phyloP scores from a whole-genome alignment of 2,113 vertebrate genomes.

The Symphodus melops region DNA sequence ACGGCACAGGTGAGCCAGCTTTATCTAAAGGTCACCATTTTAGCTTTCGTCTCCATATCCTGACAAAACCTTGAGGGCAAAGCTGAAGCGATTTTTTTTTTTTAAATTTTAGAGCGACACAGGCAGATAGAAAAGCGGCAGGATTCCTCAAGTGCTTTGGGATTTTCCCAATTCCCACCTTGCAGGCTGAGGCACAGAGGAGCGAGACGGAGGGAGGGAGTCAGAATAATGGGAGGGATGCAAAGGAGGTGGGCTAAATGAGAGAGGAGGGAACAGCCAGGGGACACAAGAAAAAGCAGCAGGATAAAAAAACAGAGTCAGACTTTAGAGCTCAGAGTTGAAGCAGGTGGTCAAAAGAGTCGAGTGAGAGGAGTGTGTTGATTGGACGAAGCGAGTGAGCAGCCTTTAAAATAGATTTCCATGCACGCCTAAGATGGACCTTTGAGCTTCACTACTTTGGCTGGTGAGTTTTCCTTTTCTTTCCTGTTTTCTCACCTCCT shows the following conservation, averaged over 20 bases:
- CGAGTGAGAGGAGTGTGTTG: conserved; percentile 15
- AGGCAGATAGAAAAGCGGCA: conserved; percentile 47
- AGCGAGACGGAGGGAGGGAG: conserved; percentile 4
- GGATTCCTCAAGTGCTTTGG: conserved; percentile 64
- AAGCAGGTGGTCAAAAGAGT: conserved; percentile 62
- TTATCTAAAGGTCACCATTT: conserved; percentile 6
- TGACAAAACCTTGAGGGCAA: background rate
- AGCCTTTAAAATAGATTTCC: conserved; percentile 30
- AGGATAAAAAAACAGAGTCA: conserved; percentile 48
- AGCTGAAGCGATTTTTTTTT: background rate
- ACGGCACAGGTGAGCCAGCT: conserved; percentile 29
- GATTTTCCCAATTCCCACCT: conserved; percentile 67
- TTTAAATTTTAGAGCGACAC: background rate
- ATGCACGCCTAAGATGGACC: conserved; percentile 9
- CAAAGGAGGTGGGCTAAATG: conserved; percentile 50
- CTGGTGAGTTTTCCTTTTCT: conserved; percentile 47
- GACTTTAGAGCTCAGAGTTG: conserved; percentile 38
- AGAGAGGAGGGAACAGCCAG: conserved; percentile 41
- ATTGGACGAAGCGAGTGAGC: conserved; percentile 29
- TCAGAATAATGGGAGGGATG: conserved; percentile 48
- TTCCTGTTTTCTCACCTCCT: background rate
- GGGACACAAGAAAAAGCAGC: conserved; percentile 25
- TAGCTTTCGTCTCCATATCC: conserved; percentile 6
- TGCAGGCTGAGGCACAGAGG: conserved; percentile 40
- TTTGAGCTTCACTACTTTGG: conserved; percentile 22